Evolutionary conservation across 2,888 invertebrate genomes (phyloP), one percentile per base, ranked within the genome.

Genomic region (Pasiphila rectangulata): DNA sequence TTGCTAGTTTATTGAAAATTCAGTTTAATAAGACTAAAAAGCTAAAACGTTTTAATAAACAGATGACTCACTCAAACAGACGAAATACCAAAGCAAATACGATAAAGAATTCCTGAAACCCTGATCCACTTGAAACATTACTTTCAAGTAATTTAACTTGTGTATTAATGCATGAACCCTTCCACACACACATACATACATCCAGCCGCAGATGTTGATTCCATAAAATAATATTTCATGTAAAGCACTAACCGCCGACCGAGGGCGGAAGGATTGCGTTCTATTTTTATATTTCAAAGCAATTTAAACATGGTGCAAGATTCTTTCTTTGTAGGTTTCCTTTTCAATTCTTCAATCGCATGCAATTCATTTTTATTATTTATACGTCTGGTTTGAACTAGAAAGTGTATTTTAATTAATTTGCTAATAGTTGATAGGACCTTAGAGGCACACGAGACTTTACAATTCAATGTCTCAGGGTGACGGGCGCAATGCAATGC

Each of bases 171-270:
- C 80, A 80, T 84, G 81, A 82, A 79, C 79, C 83, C 80, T 74
- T 81, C 79, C 54, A 49, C 67, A 74, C 82, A 58, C 84, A 83
- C 80, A n/a, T n/a, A 82, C 79, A 77, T 57, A 45, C 58, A 60
- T 57, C 56, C 61, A 41, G 75, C 71, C 82, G 85, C 87, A 88
- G 87, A 88, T 88, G 88, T 83, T 86, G 85, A 87, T 86, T 86
- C 85, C 86, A 86, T 88, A 86, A 87, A 88, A 86, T 87, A 87
- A 86, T 87, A 88, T 88, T 87, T 87, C 87, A 86, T 87, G 87
- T 88, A 86, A 86, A 86, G 83, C 83, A 83, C 83, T 82, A 84
- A 83, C 82, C 77, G 75, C 64, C 73, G 77, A 72, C 79, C 77
- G 84, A 84, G 87, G 87, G 86, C 85, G 87, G 87, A 88, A 88